Base-by-base conservation (phyloP, 1,140 invertebrate species). In the Eurosta solidaginis region DNA sequence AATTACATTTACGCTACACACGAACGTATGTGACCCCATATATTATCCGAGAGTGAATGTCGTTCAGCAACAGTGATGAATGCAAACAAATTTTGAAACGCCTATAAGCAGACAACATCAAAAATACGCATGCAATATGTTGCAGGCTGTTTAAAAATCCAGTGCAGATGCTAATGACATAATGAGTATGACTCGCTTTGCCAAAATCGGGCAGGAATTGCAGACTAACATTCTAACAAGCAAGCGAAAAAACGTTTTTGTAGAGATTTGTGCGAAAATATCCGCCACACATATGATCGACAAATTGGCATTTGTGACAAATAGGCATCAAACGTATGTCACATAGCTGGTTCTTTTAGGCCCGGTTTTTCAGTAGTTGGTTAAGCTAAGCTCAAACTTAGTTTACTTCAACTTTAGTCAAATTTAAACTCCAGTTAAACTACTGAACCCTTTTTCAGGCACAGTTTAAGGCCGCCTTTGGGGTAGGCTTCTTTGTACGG, bases 151-250 rank as follows among this genome's bases (percentile, higher is more conserved):
- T 59, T 25, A n/a, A 59, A 59, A 59, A 33, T 29, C 54, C 54
- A 59, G 54, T 29, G 54, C 27, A 29, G n/a, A 59, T 59, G 54
- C 54, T 59, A 59, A 59, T 59, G 54, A 59, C 54, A 59, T 59
- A 59, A 59, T 59, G 54, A 59, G 54, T 59, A 59, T 59, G 54
- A 25, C 54, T 22, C 14, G 54, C 54, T 59, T 14, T 59, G 54
- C n/a, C 54, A n/a, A n/a, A n/a, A 14, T 36, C 14, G 33, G 54
- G 14, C n/a, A n/a, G n/a, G n/a, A n/a, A 29, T 25, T 14, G 12
- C 29, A 7, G 54, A 7, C 29, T 29, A 14, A 33, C n/a, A 17
- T 12, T 4, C n/a, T 29, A 22, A 33, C 25, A 6, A n/a, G 10
- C 25, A 25, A 9, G 10, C 54, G 54, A 36, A 33, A 17, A 29